A percentile compares a stretch with the other conserved stretches of the same genome.
Conservation (phyloP, 2,797 vertebrate species). For the Meriones psammophilus region DNA sequence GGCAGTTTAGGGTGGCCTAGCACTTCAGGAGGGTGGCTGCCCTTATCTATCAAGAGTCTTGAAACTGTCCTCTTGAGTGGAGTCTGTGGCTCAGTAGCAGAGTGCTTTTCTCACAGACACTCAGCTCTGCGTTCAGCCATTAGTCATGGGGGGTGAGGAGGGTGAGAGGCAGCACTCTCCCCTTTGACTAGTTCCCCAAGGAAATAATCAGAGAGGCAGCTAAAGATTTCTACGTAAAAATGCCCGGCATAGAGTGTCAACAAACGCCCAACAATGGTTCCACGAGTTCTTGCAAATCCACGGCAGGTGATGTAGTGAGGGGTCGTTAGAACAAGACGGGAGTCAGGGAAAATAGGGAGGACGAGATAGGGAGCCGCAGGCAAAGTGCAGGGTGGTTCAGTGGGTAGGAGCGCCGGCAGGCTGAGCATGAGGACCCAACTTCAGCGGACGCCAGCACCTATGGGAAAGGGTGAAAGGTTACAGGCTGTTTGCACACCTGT, state of each 20-base stretch:
- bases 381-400: neutral
- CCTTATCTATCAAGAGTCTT: neutral
- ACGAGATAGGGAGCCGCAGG: neutral
- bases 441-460: too few relatives aligned
- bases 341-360: neutral
- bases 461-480: too few relatives aligned
- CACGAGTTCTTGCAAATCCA: constrained; percentile 24
- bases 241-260: constrained; percentile 38
- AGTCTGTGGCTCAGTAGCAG: neutral
- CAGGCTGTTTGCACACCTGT: neutral
- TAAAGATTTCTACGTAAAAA: neutral
- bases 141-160: too few relatives aligned
- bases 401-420: neutral
- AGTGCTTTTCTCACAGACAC: neutral
- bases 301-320: neutral
- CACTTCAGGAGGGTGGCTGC: neutral
- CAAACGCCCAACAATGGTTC: neutral
- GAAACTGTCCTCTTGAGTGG: neutral
- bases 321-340: neutral
- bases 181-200: neutral
- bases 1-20: neutral
- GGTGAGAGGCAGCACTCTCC: neutral
- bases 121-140: neutral
- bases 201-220: constrained; percentile 12
- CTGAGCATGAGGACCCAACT: neutral